Percentiles rank a stretch among this genome's conserved stretches.
Evolutionary conservation across 2,113 vertebrate species (phyloP).

Genomic region (Mola mola): DNA sequence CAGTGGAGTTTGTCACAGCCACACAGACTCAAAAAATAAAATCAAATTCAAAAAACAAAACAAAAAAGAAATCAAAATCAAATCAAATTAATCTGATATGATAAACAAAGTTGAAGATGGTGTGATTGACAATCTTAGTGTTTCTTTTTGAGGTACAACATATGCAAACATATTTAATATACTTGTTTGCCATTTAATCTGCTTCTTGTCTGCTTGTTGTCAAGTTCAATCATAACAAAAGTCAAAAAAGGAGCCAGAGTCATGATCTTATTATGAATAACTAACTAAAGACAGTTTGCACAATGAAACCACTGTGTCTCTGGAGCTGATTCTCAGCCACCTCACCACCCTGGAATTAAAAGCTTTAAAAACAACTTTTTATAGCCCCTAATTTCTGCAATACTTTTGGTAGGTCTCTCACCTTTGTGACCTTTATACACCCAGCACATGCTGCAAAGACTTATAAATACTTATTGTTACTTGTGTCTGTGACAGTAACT

Average conservation of each 20-base stretch:
- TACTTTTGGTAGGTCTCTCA: background rate
- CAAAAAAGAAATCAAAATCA: background rate
- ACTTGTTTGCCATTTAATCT: too few relatives aligned
- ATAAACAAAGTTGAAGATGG: background rate
- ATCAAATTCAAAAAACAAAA: background rate
- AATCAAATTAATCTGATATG: background rate
- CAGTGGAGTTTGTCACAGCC: slow-evolving; percentile 27
- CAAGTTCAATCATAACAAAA: background rate
- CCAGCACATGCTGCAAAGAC: background rate
- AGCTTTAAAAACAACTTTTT: background rate
- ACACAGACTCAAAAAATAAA: background rate
- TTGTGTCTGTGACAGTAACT: slow-evolving; percentile 9
- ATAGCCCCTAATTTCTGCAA: background rate
- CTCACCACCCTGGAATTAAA: background rate
- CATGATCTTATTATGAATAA: too few relatives aligned
- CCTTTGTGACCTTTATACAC: background rate
- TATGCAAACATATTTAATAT: too few relatives aligned
- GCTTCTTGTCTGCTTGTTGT: background rate
- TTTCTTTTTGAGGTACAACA: background rate
- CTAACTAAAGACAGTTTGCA: background rate
- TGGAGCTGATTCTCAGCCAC: too few relatives aligned
- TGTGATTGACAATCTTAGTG: slow-evolving; percentile 1
- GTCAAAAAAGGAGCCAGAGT: too few relatives aligned
- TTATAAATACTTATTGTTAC: slow-evolving; percentile 14
- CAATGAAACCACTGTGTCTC: too few relatives aligned